Base-by-base conservation (phyloP, 2,113 vertebrate species). In the Tor tambroides region DNA sequence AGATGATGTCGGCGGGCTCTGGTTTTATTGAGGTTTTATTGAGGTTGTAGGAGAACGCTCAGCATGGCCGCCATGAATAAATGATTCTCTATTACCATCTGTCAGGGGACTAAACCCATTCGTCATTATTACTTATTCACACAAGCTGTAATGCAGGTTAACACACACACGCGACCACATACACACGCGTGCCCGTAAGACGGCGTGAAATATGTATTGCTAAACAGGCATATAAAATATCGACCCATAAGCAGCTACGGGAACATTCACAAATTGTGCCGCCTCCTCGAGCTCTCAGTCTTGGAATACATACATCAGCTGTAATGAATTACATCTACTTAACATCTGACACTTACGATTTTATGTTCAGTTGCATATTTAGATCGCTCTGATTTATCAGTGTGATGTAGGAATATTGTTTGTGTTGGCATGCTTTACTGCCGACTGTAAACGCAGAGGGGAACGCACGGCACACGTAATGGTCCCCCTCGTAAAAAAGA, bases 101-200 rank as follows among this genome's bases (percentile, higher is more conserved):
- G 83, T 87, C 86, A 89, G 46, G 21, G 82, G 19, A 75, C 80
- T 84, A 32, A 89, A 87, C 54, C 78, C 80, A 87, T 86, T 86
- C 78, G 80, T 89, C 84, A 87, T 89, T 89, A 89, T 87, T 90
- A 87, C 86, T 89, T 89, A 90, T 90, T 83, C 88, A 87, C 88
- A 71, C 81, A 63, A 78, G 84, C 49, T 28, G 71, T 89, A 87
- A 90, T 87, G 75, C 77, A 82, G 88, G 23, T 89, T 83, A 84
- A 61, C 8, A 84, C 74, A 84, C 74, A 65, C 38, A 65, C 41
- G 30, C 72, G 51, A 67, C 75, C 80, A 77, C 61, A 79, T 15
- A 83, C 86, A 59, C 63, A 78, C 74, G 35, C 63, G 23, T 17
- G 63, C 41, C 35, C 38, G 71, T 84, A 80, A 51, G 65, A 41